phyloP scores from a whole-genome alignment of 1,140 invertebrate species.

The Drosophila teissieri region DNA sequence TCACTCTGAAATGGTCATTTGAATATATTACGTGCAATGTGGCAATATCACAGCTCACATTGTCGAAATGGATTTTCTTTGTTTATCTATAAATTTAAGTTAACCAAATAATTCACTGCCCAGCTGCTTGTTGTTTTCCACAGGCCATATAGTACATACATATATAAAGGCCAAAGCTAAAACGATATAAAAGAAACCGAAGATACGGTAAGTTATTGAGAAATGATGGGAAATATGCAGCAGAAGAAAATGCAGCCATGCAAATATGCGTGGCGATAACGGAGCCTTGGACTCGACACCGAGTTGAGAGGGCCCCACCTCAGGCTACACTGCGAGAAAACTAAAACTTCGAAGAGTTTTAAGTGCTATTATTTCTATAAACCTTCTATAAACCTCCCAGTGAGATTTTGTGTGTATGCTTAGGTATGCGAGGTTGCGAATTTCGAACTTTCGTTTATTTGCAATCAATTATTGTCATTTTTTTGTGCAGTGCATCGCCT shows the following conservation, averaged over 20 bases:
- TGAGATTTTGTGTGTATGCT: too few species aligned
- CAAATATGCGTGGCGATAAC: slow-evolving; percentile 71
- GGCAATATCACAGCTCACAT: neutral
- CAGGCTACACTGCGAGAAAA: slow-evolving; percentile 1
- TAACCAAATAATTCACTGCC: neutral
- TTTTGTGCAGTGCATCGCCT: neutral
- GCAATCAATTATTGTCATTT: too few species aligned
- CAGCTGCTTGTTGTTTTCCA: neutral
- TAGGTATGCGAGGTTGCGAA: too few species aligned
- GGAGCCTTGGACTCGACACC: slow-evolving; percentile 37
- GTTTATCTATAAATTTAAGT: neutral
- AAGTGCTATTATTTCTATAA: too few species aligned
- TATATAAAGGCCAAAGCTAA: neutral
- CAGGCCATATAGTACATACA: neutral
- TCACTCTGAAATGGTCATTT: neutral
- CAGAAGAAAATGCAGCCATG: slow-evolving; percentile 46
- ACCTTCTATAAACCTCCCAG: too few species aligned
- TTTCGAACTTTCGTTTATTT: too few species aligned
- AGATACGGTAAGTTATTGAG: slow-evolving; percentile 34
- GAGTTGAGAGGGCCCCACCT: slow-evolving; percentile 27
- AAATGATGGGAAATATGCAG: slow-evolving; percentile 44
- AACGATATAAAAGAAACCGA: neutral
- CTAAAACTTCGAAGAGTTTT: too few species aligned
- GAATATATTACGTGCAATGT: neutral
- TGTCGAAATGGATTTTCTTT: too few species aligned